phyloP scores from a whole-genome alignment of 2,888 invertebrate genomes.

The Conistra vaccinii region DNA sequence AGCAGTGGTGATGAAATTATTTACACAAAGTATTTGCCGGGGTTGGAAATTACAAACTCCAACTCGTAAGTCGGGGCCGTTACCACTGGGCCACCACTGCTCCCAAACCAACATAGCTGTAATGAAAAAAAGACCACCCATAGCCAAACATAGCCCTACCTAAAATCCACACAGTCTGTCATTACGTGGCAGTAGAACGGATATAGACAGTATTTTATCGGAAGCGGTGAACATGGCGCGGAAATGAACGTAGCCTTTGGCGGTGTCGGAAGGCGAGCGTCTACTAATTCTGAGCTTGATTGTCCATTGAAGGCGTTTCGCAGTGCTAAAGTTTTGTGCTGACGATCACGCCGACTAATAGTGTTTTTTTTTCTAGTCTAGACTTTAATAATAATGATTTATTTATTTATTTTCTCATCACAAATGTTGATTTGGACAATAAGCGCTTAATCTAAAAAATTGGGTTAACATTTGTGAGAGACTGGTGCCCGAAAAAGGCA shows the following conservation, averaged over 20 bases:
- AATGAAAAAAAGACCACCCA: not conserved
- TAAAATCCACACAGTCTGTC: not conserved
- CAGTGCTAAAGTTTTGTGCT: not conserved
- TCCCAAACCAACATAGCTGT: too few species aligned
- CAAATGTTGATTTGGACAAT: too few species aligned
- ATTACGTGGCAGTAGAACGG: not conserved
- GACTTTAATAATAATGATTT: too few species aligned
- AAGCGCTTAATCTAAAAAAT: too few species aligned
- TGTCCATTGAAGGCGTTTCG: constrained; percentile 14
- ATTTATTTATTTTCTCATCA: too few species aligned
- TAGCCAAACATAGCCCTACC: not conserved
- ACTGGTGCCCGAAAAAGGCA: too few species aligned
- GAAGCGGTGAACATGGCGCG: constrained; percentile 49
- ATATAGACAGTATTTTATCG: constrained; percentile 43
- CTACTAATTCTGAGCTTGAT: constrained; percentile 31
- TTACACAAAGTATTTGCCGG: too few species aligned
- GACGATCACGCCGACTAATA: not conserved
- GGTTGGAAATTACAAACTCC: too few species aligned
- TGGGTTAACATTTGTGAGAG: too few species aligned
- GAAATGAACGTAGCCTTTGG: constrained; percentile 56
- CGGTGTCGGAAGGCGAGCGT: constrained; percentile 43
- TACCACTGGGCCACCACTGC: too few species aligned
- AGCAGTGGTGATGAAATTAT: too few species aligned
- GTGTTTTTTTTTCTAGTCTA: not conserved
- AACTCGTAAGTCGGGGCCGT: too few species aligned